A percentile compares a stretch with the other conserved stretches of the same genome.
These are phyloP conservation scores for Formica aserva DNA, from an alignment of 2,888 invertebrate species.

Conservation along the genomic window DNA sequence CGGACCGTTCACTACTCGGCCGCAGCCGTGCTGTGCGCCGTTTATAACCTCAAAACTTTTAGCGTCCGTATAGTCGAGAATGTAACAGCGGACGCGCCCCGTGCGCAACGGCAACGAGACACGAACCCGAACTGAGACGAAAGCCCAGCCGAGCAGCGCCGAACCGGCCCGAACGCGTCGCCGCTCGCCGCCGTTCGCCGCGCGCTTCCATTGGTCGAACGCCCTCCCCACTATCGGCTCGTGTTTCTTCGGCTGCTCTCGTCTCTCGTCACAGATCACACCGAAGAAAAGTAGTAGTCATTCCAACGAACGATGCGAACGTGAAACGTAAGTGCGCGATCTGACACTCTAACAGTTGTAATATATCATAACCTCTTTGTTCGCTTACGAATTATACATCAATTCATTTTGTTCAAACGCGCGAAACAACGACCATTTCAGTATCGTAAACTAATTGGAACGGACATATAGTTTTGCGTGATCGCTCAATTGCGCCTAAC, in stretches of 20 bases:
- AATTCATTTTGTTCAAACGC: background rate
- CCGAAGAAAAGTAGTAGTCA: background rate
- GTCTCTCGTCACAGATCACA: background rate
- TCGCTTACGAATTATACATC: background rate
- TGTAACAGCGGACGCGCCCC: slow-evolving; percentile 38
- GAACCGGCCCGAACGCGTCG: slow-evolving; percentile 38
- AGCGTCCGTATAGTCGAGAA: slow-evolving; percentile 74
- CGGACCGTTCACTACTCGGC: background rate
- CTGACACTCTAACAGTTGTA: no score
- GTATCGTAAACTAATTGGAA: background rate
- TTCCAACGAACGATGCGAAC: background rate
- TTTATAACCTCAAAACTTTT: slow-evolving; percentile 79
- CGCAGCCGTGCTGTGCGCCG: slow-evolving; percentile 10
- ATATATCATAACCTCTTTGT: slow-evolving; percentile 44
- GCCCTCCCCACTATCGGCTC: background rate
- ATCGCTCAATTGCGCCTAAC: background rate
- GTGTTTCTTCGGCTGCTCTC: background rate
- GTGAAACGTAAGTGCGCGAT: background rate
- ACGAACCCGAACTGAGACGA: slow-evolving; percentile 68
- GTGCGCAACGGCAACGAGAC: slow-evolving; percentile 55
- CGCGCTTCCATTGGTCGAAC: background rate
- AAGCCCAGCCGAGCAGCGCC: slow-evolving; percentile 54
- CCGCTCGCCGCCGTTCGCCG: background rate
- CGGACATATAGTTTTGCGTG: background rate
- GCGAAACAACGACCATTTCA: background rate